Evolutionary conservation across 2,888 invertebrate species (phyloP), one percentile per base, ranked within the genome.

Genomic region (Hirudinaria manillensis): DNA sequence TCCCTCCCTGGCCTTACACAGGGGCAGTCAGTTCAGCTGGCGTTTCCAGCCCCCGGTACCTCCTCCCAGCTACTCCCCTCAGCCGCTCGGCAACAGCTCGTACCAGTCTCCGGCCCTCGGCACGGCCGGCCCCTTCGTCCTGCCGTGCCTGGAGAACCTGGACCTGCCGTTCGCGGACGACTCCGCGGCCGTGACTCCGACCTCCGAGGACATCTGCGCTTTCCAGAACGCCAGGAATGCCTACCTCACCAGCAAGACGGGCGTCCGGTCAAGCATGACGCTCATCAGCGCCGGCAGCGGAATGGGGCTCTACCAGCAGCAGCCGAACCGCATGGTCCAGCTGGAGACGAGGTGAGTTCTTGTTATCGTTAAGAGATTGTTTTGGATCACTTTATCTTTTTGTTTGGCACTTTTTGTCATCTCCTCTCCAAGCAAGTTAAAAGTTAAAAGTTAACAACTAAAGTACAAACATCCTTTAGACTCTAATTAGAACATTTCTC

Each of bases 1-100:
- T 82, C 96, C 96, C 81, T 96, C 96, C 82, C 95, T 94, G 90
- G 93, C 93, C 88, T 89, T 92, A 83, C 76, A 91, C 95, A 79
- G 76, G 32, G 75, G 68, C 29, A 72, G 76, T 61, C 75, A 77
- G 65, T 76, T 76, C 76, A 71, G 75, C 29, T 76, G 76, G 76
- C 90, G 94, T 81, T 92, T 53, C 56, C 75, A 75, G 45, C 75
- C 29, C 34, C 74, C 65, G 74, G 72, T 68, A 55, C 67, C 81
- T 93, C 93, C 81, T 93, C 93, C 83, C 94, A 79, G 78, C 68
- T 24, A 67, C 24, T 24, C 66, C n/a, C 45, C 65, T 1, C 67
- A 34, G 10, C 66, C 36, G n/a, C 13, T 36, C 36, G 6, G 71
- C 34, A 24, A 56, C 34, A 70, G 73, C 65, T 53, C 56, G 24